A percentile compares a stretch with the other conserved stretches of the same genome.
phyloP scores from a whole-genome alignment of 2,797 vertebrate species.

The Anguilla obscura region DNA sequence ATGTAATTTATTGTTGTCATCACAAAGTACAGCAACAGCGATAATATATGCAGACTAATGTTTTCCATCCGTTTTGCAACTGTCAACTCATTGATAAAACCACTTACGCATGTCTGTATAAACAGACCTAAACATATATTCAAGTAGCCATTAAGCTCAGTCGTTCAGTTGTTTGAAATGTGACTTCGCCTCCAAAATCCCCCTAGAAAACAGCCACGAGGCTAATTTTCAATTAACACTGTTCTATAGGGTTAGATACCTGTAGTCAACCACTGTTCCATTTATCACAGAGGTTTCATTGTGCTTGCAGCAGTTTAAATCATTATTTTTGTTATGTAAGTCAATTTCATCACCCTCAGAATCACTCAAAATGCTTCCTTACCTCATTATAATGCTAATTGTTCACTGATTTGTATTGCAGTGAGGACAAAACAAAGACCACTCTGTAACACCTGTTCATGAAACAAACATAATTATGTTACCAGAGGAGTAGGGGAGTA shows the following conservation, averaged over 20 bases:
- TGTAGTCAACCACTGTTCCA: neutral
- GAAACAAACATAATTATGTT: neutral
- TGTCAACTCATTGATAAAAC: neutral
- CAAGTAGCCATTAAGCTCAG: neutral
- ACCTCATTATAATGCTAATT: neutral
- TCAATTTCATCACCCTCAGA: neutral
- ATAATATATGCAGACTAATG: neutral
- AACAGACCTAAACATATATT: neutral
- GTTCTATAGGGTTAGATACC: neutral
- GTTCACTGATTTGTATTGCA: constrained; percentile 12
- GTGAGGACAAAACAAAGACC: neutral
- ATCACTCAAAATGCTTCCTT: neutral
- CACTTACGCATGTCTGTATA: neutral
- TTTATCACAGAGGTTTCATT: neutral
- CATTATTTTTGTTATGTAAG: neutral
- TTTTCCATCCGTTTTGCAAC: neutral
- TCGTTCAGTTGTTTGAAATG: neutral
- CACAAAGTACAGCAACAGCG: neutral
- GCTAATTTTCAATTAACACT: neutral
- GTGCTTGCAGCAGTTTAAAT: neutral
- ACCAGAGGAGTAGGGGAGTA: neutral
- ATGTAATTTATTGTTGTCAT: neutral
- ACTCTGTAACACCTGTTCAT: neutral
- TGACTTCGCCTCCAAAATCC: neutral
- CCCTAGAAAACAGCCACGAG: neutral